A percentile compares a stretch with the other conserved stretches of the same genome.
phyloP scores from a whole-genome alignment of 2,797 vertebrate species.

The Bufotes viridis region DNA sequence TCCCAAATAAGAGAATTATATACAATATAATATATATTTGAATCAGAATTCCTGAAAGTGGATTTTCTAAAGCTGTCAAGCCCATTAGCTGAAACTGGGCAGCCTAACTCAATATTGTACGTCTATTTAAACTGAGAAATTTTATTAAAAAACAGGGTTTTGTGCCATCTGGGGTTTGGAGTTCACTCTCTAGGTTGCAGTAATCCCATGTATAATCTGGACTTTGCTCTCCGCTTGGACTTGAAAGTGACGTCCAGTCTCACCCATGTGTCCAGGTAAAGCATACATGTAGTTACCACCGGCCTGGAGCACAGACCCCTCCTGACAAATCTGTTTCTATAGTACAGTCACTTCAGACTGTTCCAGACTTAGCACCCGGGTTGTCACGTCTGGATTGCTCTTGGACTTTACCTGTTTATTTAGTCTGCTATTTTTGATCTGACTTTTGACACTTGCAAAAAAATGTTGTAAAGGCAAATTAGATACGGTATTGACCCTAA shows the following conservation, averaged over 20 bases:
- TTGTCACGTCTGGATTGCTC: not conserved
- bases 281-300: not conserved
- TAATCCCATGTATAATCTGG: not conserved
- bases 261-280: not conserved
- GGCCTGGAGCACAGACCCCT: not conserved
- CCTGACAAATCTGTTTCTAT: not conserved
- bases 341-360: not conserved
- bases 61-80: too few relatives aligned
- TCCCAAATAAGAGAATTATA: too few relatives aligned
- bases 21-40: too few relatives aligned
- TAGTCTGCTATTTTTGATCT: not conserved
- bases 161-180: not conserved
- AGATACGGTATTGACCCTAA: not conserved
- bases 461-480: not conserved
- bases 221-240: slow-evolving; percentile 3
- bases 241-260: slow-evolving; percentile 11
- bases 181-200: not conserved
- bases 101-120: too few relatives aligned
- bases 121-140: too few relatives aligned
- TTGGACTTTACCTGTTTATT: slow-evolving; percentile 7
- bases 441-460: not conserved
- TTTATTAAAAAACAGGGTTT: not conserved
- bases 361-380: not conserved
- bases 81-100: too few relatives aligned
- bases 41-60: too few relatives aligned